Evolutionary conservation across 1,140 invertebrate species (phyloP).

Genomic region (Scylla paramamosain): DNA sequence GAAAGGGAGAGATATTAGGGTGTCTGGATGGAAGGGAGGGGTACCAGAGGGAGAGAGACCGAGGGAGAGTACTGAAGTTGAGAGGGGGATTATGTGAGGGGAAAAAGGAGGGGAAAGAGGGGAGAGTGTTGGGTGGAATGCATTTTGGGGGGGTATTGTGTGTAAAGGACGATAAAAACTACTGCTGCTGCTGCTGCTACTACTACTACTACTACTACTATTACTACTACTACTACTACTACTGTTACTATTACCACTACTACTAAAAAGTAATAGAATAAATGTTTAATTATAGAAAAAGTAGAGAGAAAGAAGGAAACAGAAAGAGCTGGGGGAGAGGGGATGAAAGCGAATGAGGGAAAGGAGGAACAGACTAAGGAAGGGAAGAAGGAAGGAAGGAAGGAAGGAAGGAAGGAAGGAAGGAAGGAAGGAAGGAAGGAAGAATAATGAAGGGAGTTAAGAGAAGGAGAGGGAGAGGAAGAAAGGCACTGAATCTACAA

Average conservation of each 20-base stretch:
- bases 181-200: not conserved
- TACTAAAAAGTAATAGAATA: not conserved
- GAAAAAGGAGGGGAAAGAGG: no score
- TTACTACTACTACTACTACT: no score
- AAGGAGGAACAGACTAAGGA: not conserved
- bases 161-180: not conserved
- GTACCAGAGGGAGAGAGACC: constrained; percentile 15
- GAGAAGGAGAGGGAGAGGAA: not conserved
- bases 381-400: not conserved
- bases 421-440: not conserved
- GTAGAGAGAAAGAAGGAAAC: not conserved
- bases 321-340: not conserved
- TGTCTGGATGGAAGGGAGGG: no score
- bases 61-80: not conserved
- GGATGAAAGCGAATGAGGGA: no score
- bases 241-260: no score
- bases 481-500: not conserved
- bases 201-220: constrained; percentile 30
- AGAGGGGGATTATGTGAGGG: not conserved
- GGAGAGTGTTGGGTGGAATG: no score
- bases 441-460: not conserved
- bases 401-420: not conserved
- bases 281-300: not conserved
- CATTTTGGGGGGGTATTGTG: not conserved
- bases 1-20: not conserved